Conservation (phyloP, 2,888 invertebrate genomes). For the Invenusta paracnida region DNA sequence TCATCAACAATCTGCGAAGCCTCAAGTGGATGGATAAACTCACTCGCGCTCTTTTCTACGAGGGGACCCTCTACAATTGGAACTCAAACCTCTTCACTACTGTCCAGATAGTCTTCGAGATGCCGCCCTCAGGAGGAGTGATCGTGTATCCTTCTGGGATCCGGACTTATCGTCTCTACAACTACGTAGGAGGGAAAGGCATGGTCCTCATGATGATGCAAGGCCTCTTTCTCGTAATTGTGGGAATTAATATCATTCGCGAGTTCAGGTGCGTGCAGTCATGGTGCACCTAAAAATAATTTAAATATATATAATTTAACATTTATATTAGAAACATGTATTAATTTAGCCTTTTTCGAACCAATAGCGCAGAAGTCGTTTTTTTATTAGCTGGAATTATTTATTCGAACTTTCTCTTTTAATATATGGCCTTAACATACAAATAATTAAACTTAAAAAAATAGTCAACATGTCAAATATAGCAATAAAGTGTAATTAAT, state of each 20-base stretch:
- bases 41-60: slow-evolving; percentile 51
- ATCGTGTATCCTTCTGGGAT: slow-evolving; percentile 46
- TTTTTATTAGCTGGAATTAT: too few species aligned
- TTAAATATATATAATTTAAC: too few species aligned
- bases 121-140: slow-evolving; percentile 52
- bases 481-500: too few species aligned
- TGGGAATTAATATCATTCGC: slow-evolving; percentile 28
- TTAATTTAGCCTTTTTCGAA: too few species aligned
- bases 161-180: slow-evolving; percentile 38
- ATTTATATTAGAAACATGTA: too few species aligned
- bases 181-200: slow-evolving; percentile 34
- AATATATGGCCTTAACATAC: too few species aligned
- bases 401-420: too few species aligned
- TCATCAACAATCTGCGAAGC: slow-evolving; percentile 47
- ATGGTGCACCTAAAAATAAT: too few species aligned
- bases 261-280: slow-evolving; percentile 2
- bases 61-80: slow-evolving; percentile 52
- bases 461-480: too few species aligned
- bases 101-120: slow-evolving; percentile 51
- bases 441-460: too few species aligned
- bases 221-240: slow-evolving; percentile 22
- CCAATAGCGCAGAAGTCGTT: too few species aligned
- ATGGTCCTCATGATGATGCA: slow-evolving; percentile 38
- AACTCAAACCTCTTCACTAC: slow-evolving; percentile 52
- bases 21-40: slow-evolving; percentile 51